Percentiles rank a stretch among this genome's conserved stretches.
These are phyloP conservation scores for Phyllostomus discolor DNA, from an alignment of 2,113 vertebrate species.

Conservation along the genomic window DNA sequence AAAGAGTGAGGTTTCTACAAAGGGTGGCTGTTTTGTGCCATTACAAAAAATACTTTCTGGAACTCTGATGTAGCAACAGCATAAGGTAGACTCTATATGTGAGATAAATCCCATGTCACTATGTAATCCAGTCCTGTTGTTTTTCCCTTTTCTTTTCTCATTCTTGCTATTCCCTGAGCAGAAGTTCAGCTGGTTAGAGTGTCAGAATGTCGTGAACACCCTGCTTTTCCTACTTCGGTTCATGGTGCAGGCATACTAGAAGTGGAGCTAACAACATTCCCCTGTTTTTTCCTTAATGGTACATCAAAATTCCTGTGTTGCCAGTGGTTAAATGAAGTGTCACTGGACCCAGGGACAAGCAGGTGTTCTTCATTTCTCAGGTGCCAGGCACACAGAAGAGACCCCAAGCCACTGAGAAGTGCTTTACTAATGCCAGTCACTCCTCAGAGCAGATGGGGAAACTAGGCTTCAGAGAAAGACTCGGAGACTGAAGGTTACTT, in stretches of 20 bases:
- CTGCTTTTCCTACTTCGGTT: not conserved
- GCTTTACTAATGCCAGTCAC: not conserved
- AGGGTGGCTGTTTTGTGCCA: not conserved
- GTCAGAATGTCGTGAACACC: not conserved
- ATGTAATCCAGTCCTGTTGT: not conserved
- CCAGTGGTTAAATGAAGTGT: not conserved
- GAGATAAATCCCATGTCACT: not conserved
- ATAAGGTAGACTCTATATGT: not conserved
- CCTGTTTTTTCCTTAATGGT: not conserved
- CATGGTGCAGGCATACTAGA: not conserved
- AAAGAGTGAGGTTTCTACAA: slow-evolving; percentile 13
- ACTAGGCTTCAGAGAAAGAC: not conserved
- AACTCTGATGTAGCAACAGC: not conserved
- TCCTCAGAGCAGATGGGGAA: not conserved
- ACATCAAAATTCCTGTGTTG: not conserved
- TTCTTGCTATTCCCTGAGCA: not conserved
- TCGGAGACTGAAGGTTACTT: not conserved
- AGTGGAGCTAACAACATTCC: not conserved
- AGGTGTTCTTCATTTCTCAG: not conserved
- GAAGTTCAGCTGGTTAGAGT: not conserved
- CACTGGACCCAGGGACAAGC: not conserved
- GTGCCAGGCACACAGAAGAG: not conserved
- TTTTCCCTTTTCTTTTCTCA: not conserved
- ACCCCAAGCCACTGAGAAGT: not conserved
- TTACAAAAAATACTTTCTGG: not conserved